Conservation (phyloP, 2,888 invertebrate genomes). For the Steinernema scapterisci region DNA sequence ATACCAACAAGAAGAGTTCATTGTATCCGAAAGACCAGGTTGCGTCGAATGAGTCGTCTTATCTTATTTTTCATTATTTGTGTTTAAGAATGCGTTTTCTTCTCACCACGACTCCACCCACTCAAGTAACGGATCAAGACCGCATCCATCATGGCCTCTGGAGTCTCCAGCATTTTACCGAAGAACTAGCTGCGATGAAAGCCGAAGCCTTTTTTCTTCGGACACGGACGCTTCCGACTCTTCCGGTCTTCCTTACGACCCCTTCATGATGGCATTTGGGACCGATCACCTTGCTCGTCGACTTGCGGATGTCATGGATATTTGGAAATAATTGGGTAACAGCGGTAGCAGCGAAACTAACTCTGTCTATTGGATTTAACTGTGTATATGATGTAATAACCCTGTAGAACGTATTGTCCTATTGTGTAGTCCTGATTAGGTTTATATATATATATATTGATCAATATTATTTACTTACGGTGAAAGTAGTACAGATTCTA, state of each 20-base stretch:
- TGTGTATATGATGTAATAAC: conserved; percentile 9
- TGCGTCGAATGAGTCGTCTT: not conserved
- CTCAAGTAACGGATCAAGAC: conserved; percentile 34
- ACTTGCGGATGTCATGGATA: conserved; percentile 18
- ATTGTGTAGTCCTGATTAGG: conserved; percentile 10
- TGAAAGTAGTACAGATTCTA: conserved; percentile 11
- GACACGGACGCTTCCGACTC: not conserved
- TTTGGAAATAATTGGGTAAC: conserved; percentile 13
- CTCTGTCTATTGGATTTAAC: not conserved
- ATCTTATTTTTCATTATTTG: not conserved
- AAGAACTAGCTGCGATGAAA: conserved; percentile 13
- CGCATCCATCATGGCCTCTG: conserved; percentile 54
- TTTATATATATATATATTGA: not conserved
- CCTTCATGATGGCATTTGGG: conserved; percentile 13
- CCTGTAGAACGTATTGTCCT: not conserved
- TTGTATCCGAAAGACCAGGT: conserved; percentile 46
- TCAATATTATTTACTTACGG: not conserved
- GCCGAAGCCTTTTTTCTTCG: not conserved
- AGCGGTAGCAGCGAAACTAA: not conserved
- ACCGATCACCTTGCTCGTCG: conserved; percentile 7
- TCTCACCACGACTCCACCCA: not conserved
- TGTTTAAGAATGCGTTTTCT: not conserved
- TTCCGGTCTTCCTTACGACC: not conserved
- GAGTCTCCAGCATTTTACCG: conserved; percentile 48
- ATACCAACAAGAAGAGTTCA: conserved; percentile 42